Percentiles rank a stretch among this genome's conserved stretches.
These are phyloP conservation scores for Mayetiola destructor DNA, from an alignment of 2,888 invertebrate species.

Conservation along the genomic window DNA sequence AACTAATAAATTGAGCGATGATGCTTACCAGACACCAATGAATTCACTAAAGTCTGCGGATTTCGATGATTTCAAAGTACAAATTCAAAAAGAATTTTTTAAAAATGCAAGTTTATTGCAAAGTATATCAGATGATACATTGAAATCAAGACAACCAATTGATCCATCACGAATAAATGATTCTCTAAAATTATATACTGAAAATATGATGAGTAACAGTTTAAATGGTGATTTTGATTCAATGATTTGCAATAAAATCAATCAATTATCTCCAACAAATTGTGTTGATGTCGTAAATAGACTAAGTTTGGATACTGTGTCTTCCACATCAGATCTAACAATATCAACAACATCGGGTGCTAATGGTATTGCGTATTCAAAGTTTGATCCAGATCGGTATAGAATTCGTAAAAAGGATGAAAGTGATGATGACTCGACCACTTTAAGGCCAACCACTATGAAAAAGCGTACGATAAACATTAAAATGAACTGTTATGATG, in stretches of 20 bases:
- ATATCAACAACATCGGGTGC: not conserved
- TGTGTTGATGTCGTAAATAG: slow-evolving; percentile 27
- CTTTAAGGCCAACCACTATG: slow-evolving; percentile 29
- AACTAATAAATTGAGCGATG: slow-evolving; percentile 18
- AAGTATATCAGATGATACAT: slow-evolving; percentile 29
- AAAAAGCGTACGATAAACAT: slow-evolving; percentile 30
- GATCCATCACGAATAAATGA: slow-evolving; percentile 37
- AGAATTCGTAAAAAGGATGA: slow-evolving; percentile 28
- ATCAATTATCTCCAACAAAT: not conserved
- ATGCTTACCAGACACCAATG: slow-evolving; percentile 23
- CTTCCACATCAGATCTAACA: slow-evolving; percentile 16
- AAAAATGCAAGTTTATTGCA: slow-evolving; percentile 33
- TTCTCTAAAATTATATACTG: slow-evolving; percentile 35
- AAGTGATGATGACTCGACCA: slow-evolving; percentile 27
- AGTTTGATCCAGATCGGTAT: slow-evolving; percentile 34
- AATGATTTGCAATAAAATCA: slow-evolving; percentile 19
- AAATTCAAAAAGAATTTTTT: slow-evolving; percentile 33
- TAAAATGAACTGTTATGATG: slow-evolving; percentile 34
- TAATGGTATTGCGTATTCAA: slow-evolving; percentile 29
- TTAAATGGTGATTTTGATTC: slow-evolving; percentile 26
- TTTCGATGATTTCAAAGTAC: slow-evolving; percentile 34
- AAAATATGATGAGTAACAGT: slow-evolving; percentile 35
- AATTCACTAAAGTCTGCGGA: slow-evolving; percentile 35
- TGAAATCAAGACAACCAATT: slow-evolving; percentile 36
- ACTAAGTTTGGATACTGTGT: slow-evolving; percentile 31